phyloP scores from a whole-genome alignment of 2,113 vertebrate species.

The Xyliphius kryptos region DNA sequence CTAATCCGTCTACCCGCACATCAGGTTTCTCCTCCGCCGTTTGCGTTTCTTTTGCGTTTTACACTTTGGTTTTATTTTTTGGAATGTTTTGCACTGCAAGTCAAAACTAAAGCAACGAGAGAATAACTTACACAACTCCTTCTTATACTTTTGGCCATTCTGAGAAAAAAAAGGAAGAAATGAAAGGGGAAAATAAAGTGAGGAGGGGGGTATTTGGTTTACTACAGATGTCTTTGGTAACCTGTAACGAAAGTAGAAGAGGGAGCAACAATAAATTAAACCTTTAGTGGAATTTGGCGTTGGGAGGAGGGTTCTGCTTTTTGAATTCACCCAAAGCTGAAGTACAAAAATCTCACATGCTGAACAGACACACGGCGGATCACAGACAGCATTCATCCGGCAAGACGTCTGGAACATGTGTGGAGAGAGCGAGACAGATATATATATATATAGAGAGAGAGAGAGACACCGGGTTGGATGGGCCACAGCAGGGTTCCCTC shows the following conservation, averaged over 20 bases:
- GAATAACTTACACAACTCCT: constrained; percentile 34
- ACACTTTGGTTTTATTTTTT: constrained; percentile 68
- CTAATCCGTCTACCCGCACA: constrained; percentile 36
- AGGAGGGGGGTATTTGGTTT: constrained; percentile 71
- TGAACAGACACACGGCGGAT: constrained; percentile 68
- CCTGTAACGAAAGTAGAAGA: constrained; percentile 74
- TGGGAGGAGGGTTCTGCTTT: constrained; percentile 56
- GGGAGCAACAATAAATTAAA: constrained; percentile 49
- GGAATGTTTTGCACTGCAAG: constrained; percentile 67
- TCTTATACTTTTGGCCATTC: constrained; percentile 66
- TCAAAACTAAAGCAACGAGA: constrained; percentile 46
- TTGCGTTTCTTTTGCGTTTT: constrained; percentile 45
- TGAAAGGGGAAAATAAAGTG: constrained; percentile 36
- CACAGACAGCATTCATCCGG: constrained; percentile 58
- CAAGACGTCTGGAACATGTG: constrained; percentile 57
- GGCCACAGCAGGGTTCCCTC: constrained; percentile 61
- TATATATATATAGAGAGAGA: constrained; percentile 55
- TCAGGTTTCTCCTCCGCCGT: constrained; percentile 8
- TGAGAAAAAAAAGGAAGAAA: constrained; percentile 43
- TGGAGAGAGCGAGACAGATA: constrained; percentile 46
- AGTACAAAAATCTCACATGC: constrained; percentile 55
- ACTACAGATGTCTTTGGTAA: constrained; percentile 77
- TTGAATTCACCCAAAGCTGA: constrained; percentile 39
- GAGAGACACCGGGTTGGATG: constrained; percentile 63
- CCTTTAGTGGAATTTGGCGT: constrained; percentile 56